A percentile compares a stretch with the other conserved stretches of the same genome.
Evolutionary conservation across 2,888 invertebrate genomes (phyloP).

Genomic region (Chalcosyrphus nemorum): DNA sequence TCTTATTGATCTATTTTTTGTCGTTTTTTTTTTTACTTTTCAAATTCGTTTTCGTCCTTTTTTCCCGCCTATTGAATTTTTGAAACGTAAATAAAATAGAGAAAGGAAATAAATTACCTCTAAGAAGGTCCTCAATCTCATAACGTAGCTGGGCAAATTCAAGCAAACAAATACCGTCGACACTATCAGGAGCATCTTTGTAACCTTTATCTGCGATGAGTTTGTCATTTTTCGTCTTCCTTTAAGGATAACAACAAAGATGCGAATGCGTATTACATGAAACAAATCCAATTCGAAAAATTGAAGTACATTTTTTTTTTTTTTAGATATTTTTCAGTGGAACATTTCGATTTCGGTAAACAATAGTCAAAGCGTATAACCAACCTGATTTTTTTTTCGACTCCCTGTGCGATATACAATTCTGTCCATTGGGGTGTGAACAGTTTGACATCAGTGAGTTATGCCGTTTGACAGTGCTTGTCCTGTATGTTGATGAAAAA

Average conservation of each 20-base stretch:
- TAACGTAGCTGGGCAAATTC: constrained; percentile 89
- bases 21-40: not conserved
- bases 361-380: not conserved
- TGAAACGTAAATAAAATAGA: not conserved
- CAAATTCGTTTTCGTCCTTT: not conserved
- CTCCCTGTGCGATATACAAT: constrained; percentile 74
- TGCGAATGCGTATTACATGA: not conserved
- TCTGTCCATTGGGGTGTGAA: constrained; percentile 79
- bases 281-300: constrained; percentile 4
- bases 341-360: not conserved
- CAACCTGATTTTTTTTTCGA: constrained; percentile 78
- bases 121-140: constrained; percentile 86
- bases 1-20: not conserved
- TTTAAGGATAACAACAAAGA: constrained; percentile 66
- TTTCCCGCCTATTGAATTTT: not conserved
- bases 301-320: too few species aligned
- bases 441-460: constrained; percentile 75
- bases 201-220: constrained; percentile 87
- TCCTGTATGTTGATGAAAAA: constrained; percentile 75
- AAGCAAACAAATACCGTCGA: constrained; percentile 90
- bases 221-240: constrained; percentile 80
- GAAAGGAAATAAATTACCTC: constrained; percentile 81
- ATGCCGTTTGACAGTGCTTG: constrained; percentile 78
- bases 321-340: not conserved
- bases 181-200: constrained; percentile 91